These are phyloP conservation scores for Eristalinus sepulchralis DNA, from an alignment of 2,888 invertebrate species.

Conservation along the genomic window DNA sequence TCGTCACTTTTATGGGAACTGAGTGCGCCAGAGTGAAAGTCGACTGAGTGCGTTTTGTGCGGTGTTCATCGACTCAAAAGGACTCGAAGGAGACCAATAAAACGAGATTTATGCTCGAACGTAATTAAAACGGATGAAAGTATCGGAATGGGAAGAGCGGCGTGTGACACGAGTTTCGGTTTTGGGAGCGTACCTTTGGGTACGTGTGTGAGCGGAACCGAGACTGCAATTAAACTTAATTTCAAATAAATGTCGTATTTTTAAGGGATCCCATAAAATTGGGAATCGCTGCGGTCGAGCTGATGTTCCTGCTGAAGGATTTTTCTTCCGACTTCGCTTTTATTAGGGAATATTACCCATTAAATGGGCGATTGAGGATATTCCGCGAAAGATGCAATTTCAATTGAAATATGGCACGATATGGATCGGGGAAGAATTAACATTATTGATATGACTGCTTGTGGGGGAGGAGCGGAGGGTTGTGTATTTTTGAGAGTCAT, in stretches of 20 bases:
- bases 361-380: slow-evolving; percentile 13
- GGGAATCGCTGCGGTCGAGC: slow-evolving; percentile 31
- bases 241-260: slow-evolving; percentile 77
- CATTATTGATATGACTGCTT: neutral
- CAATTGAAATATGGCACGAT: slow-evolving; percentile 14
- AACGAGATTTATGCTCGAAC: slow-evolving; percentile 64
- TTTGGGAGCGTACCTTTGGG: neutral
- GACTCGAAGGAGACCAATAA: slow-evolving; percentile 59
- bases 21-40: slow-evolving; percentile 18
- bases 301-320: slow-evolving; percentile 8
- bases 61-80: slow-evolving; percentile 18
- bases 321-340: neutral
- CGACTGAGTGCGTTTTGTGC: slow-evolving; percentile 20
- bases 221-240: slow-evolving; percentile 78
- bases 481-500: neutral
- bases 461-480: neutral
- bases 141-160: slow-evolving; percentile 34
- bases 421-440: neutral
- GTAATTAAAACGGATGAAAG: slow-evolving; percentile 53
- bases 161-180: slow-evolving; percentile 6
- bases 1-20: slow-evolving; percentile 43
- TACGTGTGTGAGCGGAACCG: slow-evolving; percentile 28
- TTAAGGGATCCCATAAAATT: slow-evolving; percentile 47
- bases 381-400: slow-evolving; percentile 47
- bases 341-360: neutral